Conservation (phyloP, 2,888 invertebrate genomes). For the Parnassius glacialis region DNA sequence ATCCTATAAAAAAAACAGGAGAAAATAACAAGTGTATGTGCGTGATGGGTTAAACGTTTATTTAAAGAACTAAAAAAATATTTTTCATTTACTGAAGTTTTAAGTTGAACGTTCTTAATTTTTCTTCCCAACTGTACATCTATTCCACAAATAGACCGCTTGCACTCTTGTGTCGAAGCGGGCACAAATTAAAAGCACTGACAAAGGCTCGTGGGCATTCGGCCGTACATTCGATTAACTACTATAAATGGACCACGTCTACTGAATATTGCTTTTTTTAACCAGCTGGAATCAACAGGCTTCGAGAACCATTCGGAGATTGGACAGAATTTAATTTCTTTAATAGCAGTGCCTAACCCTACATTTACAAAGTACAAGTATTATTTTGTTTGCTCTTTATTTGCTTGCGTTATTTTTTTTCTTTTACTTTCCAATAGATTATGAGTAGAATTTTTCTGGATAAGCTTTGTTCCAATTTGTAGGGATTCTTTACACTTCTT, state of each 20-base stretch:
- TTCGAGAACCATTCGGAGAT: slow-evolving; percentile 13
- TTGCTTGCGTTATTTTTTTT: no score
- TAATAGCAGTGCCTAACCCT: not conserved
- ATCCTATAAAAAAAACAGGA: no score
- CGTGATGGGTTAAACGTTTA: no score
- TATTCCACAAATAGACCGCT: slow-evolving; percentile 24
- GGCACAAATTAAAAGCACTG: slow-evolving; percentile 32
- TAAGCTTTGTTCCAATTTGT: no score
- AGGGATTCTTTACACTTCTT: no score
- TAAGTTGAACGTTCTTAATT: not conserved
- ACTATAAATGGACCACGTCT: slow-evolving; percentile 26
- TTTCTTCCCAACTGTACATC: slow-evolving; percentile 15
- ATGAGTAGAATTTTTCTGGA: no score
- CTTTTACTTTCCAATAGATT: no score
- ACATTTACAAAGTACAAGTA: no score
- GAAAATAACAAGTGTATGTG: no score
- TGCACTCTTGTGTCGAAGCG: slow-evolving; percentile 15
- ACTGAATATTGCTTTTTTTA: slow-evolving; percentile 23
- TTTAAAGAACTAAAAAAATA: no score
- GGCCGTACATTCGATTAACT: slow-evolving; percentile 39
- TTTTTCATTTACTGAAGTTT: no score
- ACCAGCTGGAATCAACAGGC: slow-evolving; percentile 9
- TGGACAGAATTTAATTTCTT: slow-evolving; percentile 4
- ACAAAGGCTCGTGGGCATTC: slow-evolving; percentile 36
- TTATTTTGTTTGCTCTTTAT: no score